phyloP scores from a whole-genome alignment of 2,888 invertebrate species.

The Steinernema carpocapsae region DNA sequence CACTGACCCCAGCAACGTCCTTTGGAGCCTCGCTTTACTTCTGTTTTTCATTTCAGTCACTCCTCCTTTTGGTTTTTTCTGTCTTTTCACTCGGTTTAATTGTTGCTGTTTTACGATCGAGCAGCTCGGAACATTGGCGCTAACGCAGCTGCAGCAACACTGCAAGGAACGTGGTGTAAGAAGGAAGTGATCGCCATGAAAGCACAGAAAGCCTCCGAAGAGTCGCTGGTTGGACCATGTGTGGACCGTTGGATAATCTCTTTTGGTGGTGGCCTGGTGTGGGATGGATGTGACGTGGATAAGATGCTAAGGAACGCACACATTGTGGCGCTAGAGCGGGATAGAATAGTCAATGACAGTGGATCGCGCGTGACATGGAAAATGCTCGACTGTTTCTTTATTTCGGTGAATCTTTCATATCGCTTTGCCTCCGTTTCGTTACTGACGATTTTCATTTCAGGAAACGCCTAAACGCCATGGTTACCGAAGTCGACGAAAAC shows the following conservation, averaged over 20 bases:
- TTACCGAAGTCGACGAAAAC: slow-evolving; percentile 1
- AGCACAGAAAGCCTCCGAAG: no score
- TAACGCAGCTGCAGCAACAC: no score
- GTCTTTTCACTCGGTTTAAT: slow-evolving; percentile 11
- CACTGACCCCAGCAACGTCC: no score
- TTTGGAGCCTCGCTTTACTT: background rate
- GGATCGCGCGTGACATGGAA: slow-evolving; percentile 19
- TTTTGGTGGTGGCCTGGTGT: slow-evolving; percentile 34
- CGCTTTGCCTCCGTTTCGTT: background rate
- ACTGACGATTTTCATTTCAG: background rate
- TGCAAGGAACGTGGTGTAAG: no score
- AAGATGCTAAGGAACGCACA: slow-evolving; percentile 18
- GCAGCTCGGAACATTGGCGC: background rate
- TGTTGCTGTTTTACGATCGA: slow-evolving; percentile 26
- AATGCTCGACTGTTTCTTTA: slow-evolving; percentile 9
- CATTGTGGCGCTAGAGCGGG: slow-evolving; percentile 10
- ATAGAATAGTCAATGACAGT: slow-evolving; percentile 27
- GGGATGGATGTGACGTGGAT: slow-evolving; percentile 33
- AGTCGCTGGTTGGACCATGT: background rate
- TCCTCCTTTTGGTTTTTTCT: slow-evolving; percentile 13
- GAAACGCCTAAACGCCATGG: slow-evolving; percentile 15
- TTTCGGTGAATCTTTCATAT: slow-evolving; percentile 23
- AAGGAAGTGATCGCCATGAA: no score
- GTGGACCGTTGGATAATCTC: slow-evolving; percentile 28
- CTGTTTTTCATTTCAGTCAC: slow-evolving; percentile 8